Percentiles rank a stretch among this genome's conserved stretches.
phyloP scores from a whole-genome alignment of 2,113 vertebrate genomes.

The Passer domesticus region DNA sequence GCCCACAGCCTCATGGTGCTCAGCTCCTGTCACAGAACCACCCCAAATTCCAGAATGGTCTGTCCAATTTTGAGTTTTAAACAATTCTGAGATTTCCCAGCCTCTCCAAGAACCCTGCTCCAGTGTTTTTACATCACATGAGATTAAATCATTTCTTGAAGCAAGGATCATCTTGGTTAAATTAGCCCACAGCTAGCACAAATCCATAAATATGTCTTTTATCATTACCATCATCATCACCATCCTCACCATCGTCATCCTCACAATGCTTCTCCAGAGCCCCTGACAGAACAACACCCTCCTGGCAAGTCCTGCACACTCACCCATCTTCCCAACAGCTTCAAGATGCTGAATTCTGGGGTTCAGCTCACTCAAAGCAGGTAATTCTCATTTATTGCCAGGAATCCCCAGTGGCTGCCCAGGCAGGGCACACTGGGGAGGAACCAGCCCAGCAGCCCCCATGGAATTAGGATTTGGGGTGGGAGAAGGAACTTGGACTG shows the following conservation, averaged over 20 bases:
- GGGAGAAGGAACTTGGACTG: neutral
- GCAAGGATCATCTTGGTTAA: neutral
- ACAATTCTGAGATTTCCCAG: neutral
- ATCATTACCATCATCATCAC: neutral
- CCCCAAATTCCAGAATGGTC: neutral
- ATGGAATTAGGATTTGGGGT: neutral
- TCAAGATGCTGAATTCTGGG: neutral
- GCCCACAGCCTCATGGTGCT: neutral
- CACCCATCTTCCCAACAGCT: neutral
- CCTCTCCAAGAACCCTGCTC: neutral
- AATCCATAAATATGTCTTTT: rapidly evolving
- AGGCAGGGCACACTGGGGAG: neutral
- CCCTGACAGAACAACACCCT: neutral
- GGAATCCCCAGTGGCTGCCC: neutral
- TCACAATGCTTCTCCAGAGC: neutral
- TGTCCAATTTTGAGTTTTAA: neutral
- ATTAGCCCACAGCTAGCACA: neutral
- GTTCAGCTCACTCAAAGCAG: neutral
- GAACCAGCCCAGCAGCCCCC: neutral
- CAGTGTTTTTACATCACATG: neutral
- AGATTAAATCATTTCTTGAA: neutral
- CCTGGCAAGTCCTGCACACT: neutral
- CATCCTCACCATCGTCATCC: neutral
- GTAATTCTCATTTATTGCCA: neutral
- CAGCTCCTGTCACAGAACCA: neutral